Evolutionary conservation across 1,140 invertebrate genomes (phyloP).

Genomic region (Luehdorfia chinensis): DNA sequence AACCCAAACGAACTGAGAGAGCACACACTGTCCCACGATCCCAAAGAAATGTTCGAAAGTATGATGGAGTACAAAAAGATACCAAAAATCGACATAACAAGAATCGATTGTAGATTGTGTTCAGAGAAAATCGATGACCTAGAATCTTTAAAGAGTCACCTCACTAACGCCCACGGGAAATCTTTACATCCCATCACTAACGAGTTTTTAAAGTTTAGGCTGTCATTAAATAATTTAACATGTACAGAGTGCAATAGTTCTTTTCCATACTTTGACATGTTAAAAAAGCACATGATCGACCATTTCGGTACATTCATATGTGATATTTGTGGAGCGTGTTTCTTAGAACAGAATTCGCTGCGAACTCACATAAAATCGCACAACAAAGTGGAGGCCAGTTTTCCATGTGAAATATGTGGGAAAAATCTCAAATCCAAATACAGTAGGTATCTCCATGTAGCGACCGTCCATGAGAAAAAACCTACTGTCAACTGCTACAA

Average conservation of each 20-base stretch:
- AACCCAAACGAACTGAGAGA: conserved; percentile 55
- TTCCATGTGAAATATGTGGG: conserved; percentile 65
- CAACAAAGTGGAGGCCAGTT: conserved; percentile 50
- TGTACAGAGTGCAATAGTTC: conserved; percentile 29
- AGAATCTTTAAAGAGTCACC: conserved; percentile 43
- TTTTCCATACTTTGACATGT: conserved; percentile 46
- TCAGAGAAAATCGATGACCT: conserved; percentile 52
- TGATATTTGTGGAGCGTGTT: conserved; percentile 65
- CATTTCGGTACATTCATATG: conserved; percentile 68
- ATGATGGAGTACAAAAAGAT: conserved; percentile 58
- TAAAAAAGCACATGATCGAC: conserved; percentile 66
- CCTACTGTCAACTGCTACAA: conserved; percentile 61
- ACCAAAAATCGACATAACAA: conserved; percentile 63
- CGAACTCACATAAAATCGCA: conserved; percentile 62
- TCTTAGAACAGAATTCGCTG: conserved; percentile 55
- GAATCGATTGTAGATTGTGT: conserved; percentile 61
- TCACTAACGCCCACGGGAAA: conserved; percentile 37
- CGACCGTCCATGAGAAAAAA: conserved; percentile 68
- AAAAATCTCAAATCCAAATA: conserved; percentile 69
- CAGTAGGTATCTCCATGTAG: conserved; percentile 68
- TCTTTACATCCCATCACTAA: conserved; percentile 28
- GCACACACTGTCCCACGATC: conserved; percentile 52
- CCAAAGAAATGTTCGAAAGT: conserved; percentile 43
- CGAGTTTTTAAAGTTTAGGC: conserved; percentile 40
- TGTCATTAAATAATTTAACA: conserved; percentile 30